phyloP scores from a whole-genome alignment of 1,140 invertebrate species.

The Halyomorpha halys region DNA sequence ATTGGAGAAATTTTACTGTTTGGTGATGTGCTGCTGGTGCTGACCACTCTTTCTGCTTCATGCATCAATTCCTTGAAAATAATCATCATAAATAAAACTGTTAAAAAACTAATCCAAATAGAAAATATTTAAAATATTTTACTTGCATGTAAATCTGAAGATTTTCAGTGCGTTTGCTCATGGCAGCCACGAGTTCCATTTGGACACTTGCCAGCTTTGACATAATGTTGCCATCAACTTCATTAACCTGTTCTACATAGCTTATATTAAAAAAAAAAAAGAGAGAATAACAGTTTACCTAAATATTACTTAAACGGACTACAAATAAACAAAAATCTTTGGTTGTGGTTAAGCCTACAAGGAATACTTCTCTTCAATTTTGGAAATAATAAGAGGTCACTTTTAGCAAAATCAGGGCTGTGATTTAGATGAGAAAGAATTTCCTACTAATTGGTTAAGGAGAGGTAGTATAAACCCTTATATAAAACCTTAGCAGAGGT shows the following conservation, averaged over 20 bases:
- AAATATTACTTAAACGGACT: too few species aligned
- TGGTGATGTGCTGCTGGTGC: background rate
- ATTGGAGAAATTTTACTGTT: slow-evolving; percentile 2
- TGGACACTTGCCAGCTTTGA: slow-evolving; percentile 7
- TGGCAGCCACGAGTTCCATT: slow-evolving; percentile 14
- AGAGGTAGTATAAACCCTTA: too few species aligned
- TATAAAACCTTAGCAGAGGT: too few species aligned
- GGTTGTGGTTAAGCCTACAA: too few species aligned
- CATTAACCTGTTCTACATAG: background rate
- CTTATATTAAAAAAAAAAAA: slow-evolving; percentile 4
- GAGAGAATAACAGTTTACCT: too few species aligned
- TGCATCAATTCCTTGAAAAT: background rate
- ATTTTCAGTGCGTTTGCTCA: slow-evolving; percentile 18
- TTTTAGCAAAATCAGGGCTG: too few species aligned
- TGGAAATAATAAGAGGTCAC: too few species aligned
- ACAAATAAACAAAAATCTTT: too few species aligned
- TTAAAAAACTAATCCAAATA: too few species aligned
- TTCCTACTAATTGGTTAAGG: too few species aligned
- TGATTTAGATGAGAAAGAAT: too few species aligned
- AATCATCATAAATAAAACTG: background rate
- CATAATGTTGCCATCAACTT: background rate
- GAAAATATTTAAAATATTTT: background rate
- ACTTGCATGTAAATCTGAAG: slow-evolving; percentile 22
- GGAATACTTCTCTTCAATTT: too few species aligned
- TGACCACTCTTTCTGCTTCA: slow-evolving; percentile 11